A percentile compares a stretch with the other conserved stretches of the same genome.
Conservation (phyloP, 2,797 vertebrate genomes). For the Halcyon badia region DNA sequence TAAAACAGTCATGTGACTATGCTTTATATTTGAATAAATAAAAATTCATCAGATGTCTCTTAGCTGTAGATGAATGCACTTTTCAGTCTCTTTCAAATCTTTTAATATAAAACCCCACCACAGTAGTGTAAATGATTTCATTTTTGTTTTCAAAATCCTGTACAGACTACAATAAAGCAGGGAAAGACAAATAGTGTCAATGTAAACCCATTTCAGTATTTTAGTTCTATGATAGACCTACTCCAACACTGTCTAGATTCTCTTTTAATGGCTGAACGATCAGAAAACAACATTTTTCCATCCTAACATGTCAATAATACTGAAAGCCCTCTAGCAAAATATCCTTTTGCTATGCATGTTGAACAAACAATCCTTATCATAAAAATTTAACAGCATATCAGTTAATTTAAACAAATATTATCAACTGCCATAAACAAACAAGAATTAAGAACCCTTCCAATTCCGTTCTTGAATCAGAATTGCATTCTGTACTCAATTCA, state of each 20-base stretch:
- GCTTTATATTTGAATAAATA: background rate
- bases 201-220: background rate
- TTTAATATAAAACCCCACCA: background rate
- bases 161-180: background rate
- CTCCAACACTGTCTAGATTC: background rate
- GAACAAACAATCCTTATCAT: background rate
- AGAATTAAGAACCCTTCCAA: background rate
- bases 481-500: background rate
- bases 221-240: background rate
- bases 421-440: background rate
- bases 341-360: fast-evolving
- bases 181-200: background rate
- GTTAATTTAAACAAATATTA: background rate
- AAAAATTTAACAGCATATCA: background rate
- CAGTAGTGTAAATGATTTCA: no score
- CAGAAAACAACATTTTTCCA: background rate
- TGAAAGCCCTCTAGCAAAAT: background rate
- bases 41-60: background rate
- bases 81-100: background rate
- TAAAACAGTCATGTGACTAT: background rate
- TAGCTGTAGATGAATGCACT: background rate
- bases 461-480: background rate
- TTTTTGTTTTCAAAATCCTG: background rate
- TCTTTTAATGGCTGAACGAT: background rate
- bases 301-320: background rate